Conservation (phyloP, 2,113 vertebrate genomes). For the Siniperca knerii region DNA sequence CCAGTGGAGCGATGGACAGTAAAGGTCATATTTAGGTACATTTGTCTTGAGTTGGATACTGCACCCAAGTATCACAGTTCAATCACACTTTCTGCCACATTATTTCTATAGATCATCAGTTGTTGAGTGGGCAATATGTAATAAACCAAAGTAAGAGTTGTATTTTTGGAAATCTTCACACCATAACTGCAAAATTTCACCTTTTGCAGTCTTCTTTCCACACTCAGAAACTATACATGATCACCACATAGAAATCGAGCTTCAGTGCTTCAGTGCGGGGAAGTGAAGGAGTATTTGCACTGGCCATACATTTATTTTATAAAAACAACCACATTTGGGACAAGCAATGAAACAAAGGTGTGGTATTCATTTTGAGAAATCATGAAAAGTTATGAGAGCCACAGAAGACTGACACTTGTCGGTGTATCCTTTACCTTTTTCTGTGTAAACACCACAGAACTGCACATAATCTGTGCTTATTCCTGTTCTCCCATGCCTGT, state of each 20-base stretch:
- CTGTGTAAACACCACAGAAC: neutral
- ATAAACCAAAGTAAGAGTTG: conserved; percentile 40
- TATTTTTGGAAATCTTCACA: conserved; percentile 60
- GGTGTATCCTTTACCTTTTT: neutral
- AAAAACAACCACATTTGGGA: neutral
- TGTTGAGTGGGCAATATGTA: conserved; percentile 50
- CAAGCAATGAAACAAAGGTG: neutral
- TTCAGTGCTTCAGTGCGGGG: neutral
- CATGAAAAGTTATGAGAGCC: neutral
- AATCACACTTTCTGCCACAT: conserved; percentile 7
- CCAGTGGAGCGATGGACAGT: neutral
- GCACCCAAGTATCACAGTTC: neutral
- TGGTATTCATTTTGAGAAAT: neutral
- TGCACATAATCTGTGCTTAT: neutral
- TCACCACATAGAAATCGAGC: neutral
- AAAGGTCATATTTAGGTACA: neutral
- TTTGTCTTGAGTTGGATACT: neutral
- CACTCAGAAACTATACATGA: conserved; percentile 48
- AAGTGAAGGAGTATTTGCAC: neutral
- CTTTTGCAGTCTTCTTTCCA: conserved; percentile 43
- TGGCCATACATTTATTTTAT: neutral
- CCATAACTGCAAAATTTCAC: conserved; percentile 50
- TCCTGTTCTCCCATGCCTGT: neutral
- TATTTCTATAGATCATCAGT: conserved; percentile 38
- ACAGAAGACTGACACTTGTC: no score